phyloP scores from a whole-genome alignment of 2,888 invertebrate species.

The Venusia cambrica region DNA sequence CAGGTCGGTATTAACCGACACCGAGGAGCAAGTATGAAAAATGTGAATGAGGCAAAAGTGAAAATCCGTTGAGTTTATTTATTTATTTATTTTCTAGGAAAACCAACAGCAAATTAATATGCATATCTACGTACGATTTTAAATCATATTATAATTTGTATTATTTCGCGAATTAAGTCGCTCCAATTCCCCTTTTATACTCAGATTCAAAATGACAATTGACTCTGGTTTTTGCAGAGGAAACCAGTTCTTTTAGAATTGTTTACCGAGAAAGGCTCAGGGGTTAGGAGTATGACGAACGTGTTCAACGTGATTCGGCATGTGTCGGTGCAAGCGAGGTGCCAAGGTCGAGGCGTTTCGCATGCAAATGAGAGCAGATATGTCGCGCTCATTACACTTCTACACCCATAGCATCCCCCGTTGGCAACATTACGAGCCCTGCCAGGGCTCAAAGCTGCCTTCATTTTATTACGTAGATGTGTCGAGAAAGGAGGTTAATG shows the following conservation, averaged over 20 bases:
- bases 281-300: slow-evolving; percentile 4
- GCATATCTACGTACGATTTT: too few species aligned
- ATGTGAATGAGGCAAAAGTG: too few species aligned
- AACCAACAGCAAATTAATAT: too few species aligned
- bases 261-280: slow-evolving; percentile 1
- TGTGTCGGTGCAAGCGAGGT: slow-evolving; percentile 56
- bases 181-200: too few species aligned
- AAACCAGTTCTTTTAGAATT: slow-evolving; percentile 4
- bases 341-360: slow-evolving; percentile 73
- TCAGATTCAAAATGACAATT: too few species aligned
- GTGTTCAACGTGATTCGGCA: slow-evolving; percentile 39
- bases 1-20: too few species aligned
- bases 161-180: too few species aligned
- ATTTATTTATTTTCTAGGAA: too few species aligned
- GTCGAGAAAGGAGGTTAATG: slow-evolving; percentile 72
- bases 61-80: too few species aligned
- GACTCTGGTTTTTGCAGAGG: slow-evolving; percentile 1
- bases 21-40: too few species aligned
- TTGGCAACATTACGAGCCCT: slow-evolving; percentile 58
- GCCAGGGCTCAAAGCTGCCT: slow-evolving; percentile 58
- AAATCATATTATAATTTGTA: too few species aligned
- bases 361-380: slow-evolving; percentile 76
- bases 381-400: slow-evolving; percentile 70
- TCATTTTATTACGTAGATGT: slow-evolving; percentile 71
- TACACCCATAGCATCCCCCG: slow-evolving; percentile 51